Conservation (phyloP, 1,140 invertebrate genomes). For the Littorina saxatilis region DNA sequence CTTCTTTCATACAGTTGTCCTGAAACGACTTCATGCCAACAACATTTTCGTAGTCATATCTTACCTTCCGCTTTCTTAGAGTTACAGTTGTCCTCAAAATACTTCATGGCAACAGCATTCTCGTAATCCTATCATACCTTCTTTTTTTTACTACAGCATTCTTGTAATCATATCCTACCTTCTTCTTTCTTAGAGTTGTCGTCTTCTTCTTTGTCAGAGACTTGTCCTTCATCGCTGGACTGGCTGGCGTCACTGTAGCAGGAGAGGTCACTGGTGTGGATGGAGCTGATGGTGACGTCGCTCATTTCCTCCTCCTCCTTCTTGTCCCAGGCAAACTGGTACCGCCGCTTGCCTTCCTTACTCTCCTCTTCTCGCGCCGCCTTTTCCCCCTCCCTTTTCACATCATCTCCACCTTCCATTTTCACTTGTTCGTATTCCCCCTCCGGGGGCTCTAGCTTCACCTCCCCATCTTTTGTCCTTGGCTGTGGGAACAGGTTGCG, state of each 20-base stretch:
- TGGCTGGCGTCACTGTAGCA: constrained; percentile 71
- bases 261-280: constrained; percentile 77
- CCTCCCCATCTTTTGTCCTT: neutral
- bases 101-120: no score
- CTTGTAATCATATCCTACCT: neutral
- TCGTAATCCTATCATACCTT: no score
- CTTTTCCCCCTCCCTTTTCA: neutral
- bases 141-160: no score
- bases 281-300: constrained; percentile 74
- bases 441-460: neutral
- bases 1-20: no score
- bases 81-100: no score
- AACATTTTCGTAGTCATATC: no score
- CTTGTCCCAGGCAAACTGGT: constrained; percentile 36
- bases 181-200: constrained; percentile 26
- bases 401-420: neutral
- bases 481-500: neutral
- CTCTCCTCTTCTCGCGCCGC: constrained; percentile 6
- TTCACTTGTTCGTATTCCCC: neutral
- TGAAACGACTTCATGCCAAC: no score
- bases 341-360: constrained; percentile 34
- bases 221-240: constrained; percentile 45
- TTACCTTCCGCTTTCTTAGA: no score
- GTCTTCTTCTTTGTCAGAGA: constrained; percentile 26
- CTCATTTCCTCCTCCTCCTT: constrained; percentile 40